phyloP scores from a whole-genome alignment of 2,888 invertebrate genomes.

The Drosophila tanythrix region DNA sequence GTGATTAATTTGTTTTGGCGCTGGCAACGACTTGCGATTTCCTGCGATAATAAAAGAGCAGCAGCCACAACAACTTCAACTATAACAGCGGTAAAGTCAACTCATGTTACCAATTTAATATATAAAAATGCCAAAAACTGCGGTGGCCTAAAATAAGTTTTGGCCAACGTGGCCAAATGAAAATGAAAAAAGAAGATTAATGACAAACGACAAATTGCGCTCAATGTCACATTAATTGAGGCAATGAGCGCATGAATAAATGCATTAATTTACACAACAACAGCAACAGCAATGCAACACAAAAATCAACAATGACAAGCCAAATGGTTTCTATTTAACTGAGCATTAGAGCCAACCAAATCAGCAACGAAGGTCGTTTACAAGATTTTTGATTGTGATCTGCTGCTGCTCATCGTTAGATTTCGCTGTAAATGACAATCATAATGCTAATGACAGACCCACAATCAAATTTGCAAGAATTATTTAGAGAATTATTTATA shows the following conservation, averaged over 20 bases:
- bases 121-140: slow-evolving; percentile 51
- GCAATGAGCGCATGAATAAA: slow-evolving; percentile 76
- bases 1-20: slow-evolving; percentile 58
- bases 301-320: slow-evolving; percentile 59
- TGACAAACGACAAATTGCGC: slow-evolving; percentile 80
- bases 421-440: slow-evolving; percentile 28
- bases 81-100: slow-evolving; percentile 9
- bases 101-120: slow-evolving; percentile 25
- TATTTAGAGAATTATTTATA: slow-evolving; percentile 13
- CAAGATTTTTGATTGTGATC: slow-evolving; percentile 43
- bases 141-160: slow-evolving; percentile 57
- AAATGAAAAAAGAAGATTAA: slow-evolving; percentile 77
- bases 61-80: slow-evolving; percentile 9
- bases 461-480: slow-evolving; percentile 12
- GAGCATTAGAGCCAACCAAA: slow-evolving; percentile 40
- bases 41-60: slow-evolving; percentile 46
- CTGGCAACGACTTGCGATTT: slow-evolving; percentile 63
- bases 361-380: slow-evolving; percentile 60
- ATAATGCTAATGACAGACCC: slow-evolving; percentile 8
- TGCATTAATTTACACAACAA: slow-evolving; percentile 66
- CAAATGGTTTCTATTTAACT: slow-evolving; percentile 53
- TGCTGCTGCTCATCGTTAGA: slow-evolving; percentile 18
- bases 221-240: slow-evolving; percentile 82
- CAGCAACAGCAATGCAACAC: slow-evolving; percentile 24
- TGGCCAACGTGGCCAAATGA: slow-evolving; percentile 39